Conservation (phyloP, 37 sponge, comb jelly and placozoan genomes). For the Beroe ovata region DNA sequence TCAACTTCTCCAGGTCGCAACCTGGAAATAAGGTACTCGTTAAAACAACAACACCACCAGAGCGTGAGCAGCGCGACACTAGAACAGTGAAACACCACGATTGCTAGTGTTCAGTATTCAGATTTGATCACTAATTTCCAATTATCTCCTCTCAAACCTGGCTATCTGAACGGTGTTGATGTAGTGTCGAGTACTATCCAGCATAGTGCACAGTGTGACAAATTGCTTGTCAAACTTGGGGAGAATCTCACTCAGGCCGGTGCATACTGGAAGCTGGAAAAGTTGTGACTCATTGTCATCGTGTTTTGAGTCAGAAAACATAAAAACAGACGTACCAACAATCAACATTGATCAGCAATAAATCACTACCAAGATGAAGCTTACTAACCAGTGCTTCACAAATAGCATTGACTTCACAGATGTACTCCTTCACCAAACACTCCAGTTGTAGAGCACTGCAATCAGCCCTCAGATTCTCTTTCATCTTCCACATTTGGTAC, state of each 20-base stretch:
- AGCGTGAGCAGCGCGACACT: too few relatives aligned
- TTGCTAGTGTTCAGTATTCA: neutral
- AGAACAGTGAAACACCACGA: too few relatives aligned
- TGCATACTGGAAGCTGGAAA: conserved; percentile 25
- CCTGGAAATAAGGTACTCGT: conserved; percentile 31
- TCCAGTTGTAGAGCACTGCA: conserved; percentile 17
- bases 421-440: conserved; percentile 67
- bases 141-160: neutral
- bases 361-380: too few relatives aligned
- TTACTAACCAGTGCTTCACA: conserved; percentile 40
- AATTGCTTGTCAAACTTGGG: conserved; percentile 64
- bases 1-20: neutral
- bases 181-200: conserved; percentile 61
- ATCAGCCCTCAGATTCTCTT: conserved; percentile 32
- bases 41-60: too few relatives aligned
- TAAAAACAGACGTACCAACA: too few relatives aligned
- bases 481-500: conserved; percentile 64
- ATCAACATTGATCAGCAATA: too few relatives aligned
- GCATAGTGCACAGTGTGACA: conserved; percentile 36
- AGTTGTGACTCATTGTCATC: too few relatives aligned
- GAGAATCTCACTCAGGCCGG: conserved; percentile 7
- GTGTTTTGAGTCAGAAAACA: too few relatives aligned
- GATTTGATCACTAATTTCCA: neutral
- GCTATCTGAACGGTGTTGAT: conserved; percentile 36
- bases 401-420: conserved; percentile 54